These are phyloP conservation scores for Embiotoca jacksoni DNA, from an alignment of 2,113 vertebrate species.

Conservation along the genomic window DNA sequence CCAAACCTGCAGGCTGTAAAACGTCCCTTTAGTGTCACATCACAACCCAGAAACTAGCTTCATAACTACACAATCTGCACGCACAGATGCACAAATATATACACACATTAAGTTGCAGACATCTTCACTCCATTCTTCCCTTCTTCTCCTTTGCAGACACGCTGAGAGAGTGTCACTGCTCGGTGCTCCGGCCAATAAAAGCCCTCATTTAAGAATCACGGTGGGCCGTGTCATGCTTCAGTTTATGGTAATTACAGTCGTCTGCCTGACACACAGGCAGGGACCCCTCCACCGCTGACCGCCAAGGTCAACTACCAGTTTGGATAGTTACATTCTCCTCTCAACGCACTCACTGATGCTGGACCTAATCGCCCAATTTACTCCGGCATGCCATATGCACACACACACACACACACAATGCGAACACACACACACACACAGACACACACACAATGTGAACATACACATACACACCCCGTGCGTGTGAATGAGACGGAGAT, in stretches of 20 bases:
- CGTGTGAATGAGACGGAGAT: conserved; percentile 91
- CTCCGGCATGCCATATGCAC: conserved; percentile 68
- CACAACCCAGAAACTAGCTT: neutral
- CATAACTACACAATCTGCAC: neutral
- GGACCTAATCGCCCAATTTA: conserved; percentile 97
- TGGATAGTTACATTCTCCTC: conserved; percentile 92
- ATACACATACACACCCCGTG: neutral
- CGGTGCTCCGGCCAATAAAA: conserved; percentile 92
- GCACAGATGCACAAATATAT: neutral
- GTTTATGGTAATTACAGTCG: conserved; percentile 94
- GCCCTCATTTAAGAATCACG: conserved; percentile 94
- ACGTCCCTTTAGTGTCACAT: neutral
- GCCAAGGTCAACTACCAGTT: conserved; percentile 97
- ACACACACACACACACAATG: conserved; percentile 53
- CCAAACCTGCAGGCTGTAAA: conserved; percentile 5
- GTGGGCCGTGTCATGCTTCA: conserved; percentile 92
- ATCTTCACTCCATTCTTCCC: conserved; percentile 10
- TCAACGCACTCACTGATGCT: conserved; percentile 90
- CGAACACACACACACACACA: conserved; percentile 37
- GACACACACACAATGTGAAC: conserved; percentile 61
- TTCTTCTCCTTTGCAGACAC: conserved; percentile 56
- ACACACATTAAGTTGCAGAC: neutral
- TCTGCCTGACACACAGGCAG: conserved; percentile 90
- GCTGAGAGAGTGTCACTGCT: conserved; percentile 73
- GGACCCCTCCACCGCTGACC: conserved; percentile 86